Evolutionary conservation across 1,140 invertebrate genomes (phyloP), one percentile per base, ranked within the genome.

Genomic region (Stegodyphus mimosarum): DNA sequence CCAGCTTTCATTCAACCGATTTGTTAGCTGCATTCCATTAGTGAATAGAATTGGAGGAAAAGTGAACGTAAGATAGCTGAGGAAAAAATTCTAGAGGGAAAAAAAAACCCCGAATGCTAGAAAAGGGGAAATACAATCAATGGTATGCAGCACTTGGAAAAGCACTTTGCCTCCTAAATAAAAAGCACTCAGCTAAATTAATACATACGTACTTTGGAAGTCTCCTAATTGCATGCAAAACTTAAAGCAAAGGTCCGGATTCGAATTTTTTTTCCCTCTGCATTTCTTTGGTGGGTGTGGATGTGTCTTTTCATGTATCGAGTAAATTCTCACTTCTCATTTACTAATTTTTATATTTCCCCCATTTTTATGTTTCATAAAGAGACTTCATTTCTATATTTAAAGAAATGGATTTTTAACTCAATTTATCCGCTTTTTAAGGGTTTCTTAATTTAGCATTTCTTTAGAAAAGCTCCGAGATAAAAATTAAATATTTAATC

Each of bases 161-260:
- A 75, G 81, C 64, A 60, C 81, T 84, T 84, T 66, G 7, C 33
- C 69, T 13, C 81, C 81, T 84, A 75, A 84, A 84, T 84, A 84
- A 84, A 83, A 84, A 84, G 81, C 81, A 84, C 81, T 84, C 81
- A 69, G 18, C 72, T 33, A 84, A 84, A 84, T 84, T 84, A 84
- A 84, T 84, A 75, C 81, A 84, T 84, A 84, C 72, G 81, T 84
- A 84, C 81, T 84, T 84, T 75, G 33, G 17, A 75, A 75, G 73
- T 70, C 67, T 70, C 49, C 81, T 84, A 84, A 84, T 84, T 84
- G 81, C 81, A 84, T 84, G 81, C 73, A 84, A 84, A 84, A 75
- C 73, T 67, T 33, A 3, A 33, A 33, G 33, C 33, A 33, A 33
- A 33, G 33, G 33, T 33, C 33, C 33, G 33, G 33, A 33, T 33